These are phyloP conservation scores for Chaenocephalus aceratus DNA, from an alignment of 2,113 vertebrate species.

Conservation along the genomic window DNA sequence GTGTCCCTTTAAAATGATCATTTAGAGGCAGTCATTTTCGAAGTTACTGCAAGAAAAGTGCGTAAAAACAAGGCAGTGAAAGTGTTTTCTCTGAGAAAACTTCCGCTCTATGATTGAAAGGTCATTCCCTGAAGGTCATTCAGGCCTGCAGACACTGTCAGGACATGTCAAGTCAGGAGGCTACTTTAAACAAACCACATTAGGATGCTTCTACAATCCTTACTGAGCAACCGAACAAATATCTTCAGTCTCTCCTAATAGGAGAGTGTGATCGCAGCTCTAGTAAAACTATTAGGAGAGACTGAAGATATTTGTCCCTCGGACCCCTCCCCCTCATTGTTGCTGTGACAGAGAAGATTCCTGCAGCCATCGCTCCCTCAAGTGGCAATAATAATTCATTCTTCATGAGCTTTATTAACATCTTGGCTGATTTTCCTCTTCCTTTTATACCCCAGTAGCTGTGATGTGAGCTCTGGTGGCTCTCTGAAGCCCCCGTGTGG, in stretches of 20 bases:
- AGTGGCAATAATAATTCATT: slow-evolving; percentile 26
- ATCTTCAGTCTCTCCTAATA: not conserved
- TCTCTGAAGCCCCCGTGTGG: slow-evolving; percentile 60
- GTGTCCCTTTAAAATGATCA: too few relatives aligned
- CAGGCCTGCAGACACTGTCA: slow-evolving; percentile 4
- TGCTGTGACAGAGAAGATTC: not conserved
- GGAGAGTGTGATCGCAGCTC: too few relatives aligned
- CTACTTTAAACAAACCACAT: not conserved
- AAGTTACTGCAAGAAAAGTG: too few relatives aligned
- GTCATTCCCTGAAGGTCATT: slow-evolving; percentile 41
- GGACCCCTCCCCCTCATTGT: not conserved
- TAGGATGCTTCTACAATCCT: not conserved
- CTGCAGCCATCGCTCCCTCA: slow-evolving; percentile 48
- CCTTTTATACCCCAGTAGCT: not conserved
- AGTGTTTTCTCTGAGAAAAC: slow-evolving; percentile 16
- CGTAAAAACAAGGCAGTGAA: not conserved
- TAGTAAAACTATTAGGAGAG: too few relatives aligned
- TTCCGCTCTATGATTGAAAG: slow-evolving; percentile 43
- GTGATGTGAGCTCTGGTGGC: slow-evolving; percentile 2
- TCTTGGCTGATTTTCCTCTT: not conserved
- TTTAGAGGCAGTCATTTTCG: too few relatives aligned
- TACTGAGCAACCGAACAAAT: not conserved
- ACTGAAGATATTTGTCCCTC: not conserved
- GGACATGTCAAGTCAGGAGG: slow-evolving; percentile 31
- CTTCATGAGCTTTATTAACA: slow-evolving; percentile 6